Evolutionary conservation across 2,113 vertebrate species (phyloP), one percentile per base, ranked within the genome.

Genomic region (Bucco capensis): DNA sequence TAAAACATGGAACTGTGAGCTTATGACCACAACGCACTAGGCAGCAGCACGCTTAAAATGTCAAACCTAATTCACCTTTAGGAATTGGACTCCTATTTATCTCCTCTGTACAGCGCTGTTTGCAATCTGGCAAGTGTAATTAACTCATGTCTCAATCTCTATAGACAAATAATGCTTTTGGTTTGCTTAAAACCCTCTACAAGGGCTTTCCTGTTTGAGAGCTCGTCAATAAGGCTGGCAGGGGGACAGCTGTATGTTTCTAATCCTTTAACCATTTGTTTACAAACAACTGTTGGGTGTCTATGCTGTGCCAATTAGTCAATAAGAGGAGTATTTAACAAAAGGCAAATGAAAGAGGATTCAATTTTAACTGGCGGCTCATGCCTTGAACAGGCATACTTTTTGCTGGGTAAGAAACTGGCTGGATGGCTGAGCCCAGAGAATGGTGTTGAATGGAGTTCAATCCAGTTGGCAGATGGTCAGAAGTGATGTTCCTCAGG

Each of bases 121-220:
- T 82, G 80, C 85, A 95, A 83, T 93, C 76, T 30, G 28, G 88
- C 88, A 88, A 96, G 94, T 54, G 69, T 93, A 96, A 92, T 97
- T 94, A 96, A 92, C 89, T 96, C 91, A 62, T 82, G 76, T 96
- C 72, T 92, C 80, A 88, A 84, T 88, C 69, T 96, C 86, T 88
- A 35, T 72, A 83, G 70, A 77, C 10, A 60, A 90, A 93, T 90
- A 96, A 97, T 89, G 88, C 62, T 67, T 81, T 96, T 72, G 25
- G 58, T 97, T 96, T 74, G 76, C 83, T 31, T 96, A 95, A 97
- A 96, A 96, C 95, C 88, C 81, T 40, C 89, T 92, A 90, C 95
- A 94, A 96, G 93, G 84, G 82, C 89, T 94, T 92, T 77, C 71
- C 78, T 97, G 95, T 96, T 96, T 96, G 94, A 89, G 91, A 93